A percentile compares a stretch with the other conserved stretches of the same genome.
These are phyloP conservation scores for Rhingia campestris DNA, from an alignment of 2,888 invertebrate species.

Conservation along the genomic window DNA sequence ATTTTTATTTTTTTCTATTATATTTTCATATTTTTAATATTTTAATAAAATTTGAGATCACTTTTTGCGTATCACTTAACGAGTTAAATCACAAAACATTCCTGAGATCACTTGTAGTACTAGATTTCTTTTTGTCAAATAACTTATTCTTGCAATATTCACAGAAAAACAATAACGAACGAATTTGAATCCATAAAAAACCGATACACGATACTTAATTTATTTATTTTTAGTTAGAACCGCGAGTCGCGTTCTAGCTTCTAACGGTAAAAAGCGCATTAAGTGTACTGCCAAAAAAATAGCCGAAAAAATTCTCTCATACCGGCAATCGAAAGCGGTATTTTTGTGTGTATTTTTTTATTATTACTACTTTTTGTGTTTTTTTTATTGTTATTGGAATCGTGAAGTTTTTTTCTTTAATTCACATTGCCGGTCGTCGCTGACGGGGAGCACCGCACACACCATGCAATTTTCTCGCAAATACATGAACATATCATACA, in stretches of 20 bases:
- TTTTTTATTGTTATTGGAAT: constrained; percentile 62
- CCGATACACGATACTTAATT: neutral
- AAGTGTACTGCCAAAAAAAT: constrained; percentile 79
- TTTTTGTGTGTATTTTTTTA: constrained; percentile 64
- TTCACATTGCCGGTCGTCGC: constrained; percentile 46
- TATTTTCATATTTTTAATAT: neutral
- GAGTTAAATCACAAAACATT: constrained; percentile 19
- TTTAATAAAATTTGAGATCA: constrained; percentile 35
- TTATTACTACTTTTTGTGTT: constrained; percentile 57
- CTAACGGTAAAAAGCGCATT: constrained; percentile 78
- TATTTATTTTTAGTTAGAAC: constrained; percentile 20
- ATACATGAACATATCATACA: constrained; percentile 53
- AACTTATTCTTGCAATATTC: neutral
- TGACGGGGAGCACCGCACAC: constrained; percentile 45
- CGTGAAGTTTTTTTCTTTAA: constrained; percentile 62
- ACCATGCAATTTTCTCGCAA: constrained; percentile 65
- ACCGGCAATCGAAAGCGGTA: constrained; percentile 73
- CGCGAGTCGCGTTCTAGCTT: constrained; percentile 59
- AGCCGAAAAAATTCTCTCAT: constrained; percentile 77
- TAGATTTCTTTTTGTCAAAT: neutral
- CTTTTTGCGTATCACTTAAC: neutral
- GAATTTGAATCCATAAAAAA: neutral
- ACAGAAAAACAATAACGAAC: constrained; percentile 6
- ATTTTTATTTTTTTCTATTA: constrained; percentile 11
- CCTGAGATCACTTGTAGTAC: constrained; percentile 27